phyloP scores from a whole-genome alignment of 23 tunicate genomes.

The Ascidia mentula region DNA sequence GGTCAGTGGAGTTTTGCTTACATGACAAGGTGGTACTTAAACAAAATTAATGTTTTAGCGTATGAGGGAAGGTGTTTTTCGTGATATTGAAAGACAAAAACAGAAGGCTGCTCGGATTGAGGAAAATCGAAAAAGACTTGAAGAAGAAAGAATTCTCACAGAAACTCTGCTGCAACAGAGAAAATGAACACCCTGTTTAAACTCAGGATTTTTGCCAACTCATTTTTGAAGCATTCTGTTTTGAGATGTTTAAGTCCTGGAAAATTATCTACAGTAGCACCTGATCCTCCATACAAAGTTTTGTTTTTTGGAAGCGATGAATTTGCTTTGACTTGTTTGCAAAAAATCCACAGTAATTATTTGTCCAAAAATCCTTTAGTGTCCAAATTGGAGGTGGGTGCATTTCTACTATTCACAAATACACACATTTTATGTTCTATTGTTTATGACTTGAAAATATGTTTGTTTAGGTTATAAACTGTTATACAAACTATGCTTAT shows the following conservation, averaged over 20 bases:
- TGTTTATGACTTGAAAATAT: not conserved
- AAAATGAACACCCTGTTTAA: not conserved
- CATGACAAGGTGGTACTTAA: not conserved
- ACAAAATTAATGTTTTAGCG: conserved; percentile 14
- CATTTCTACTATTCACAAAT: not conserved
- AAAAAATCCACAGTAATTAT: conserved; percentile 3
- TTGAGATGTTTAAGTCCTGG: not conserved
- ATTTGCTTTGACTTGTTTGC: conserved; percentile 40
- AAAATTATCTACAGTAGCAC: not conserved
- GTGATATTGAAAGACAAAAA: conserved; percentile 26
- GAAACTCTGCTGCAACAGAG: conserved; percentile 12
- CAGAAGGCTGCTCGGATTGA: conserved; percentile 16
- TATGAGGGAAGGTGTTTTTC: conserved; percentile 26
- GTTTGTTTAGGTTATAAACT: not conserved
- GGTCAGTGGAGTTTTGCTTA: conserved; percentile 1
- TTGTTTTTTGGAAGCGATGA: conserved; percentile 55
- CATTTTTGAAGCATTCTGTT: not conserved
- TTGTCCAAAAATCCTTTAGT: not conserved
- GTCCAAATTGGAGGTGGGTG: not conserved
- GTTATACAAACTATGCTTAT: not conserved
- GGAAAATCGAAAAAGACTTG: conserved; percentile 2
- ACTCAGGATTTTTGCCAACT: not conserved
- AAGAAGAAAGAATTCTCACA: conserved; percentile 28
- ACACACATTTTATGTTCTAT: not conserved
- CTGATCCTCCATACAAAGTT: not conserved